Evolutionary conservation across 2,888 invertebrate species (phyloP).

Genomic region (Hemicrepidius hirtus): DNA sequence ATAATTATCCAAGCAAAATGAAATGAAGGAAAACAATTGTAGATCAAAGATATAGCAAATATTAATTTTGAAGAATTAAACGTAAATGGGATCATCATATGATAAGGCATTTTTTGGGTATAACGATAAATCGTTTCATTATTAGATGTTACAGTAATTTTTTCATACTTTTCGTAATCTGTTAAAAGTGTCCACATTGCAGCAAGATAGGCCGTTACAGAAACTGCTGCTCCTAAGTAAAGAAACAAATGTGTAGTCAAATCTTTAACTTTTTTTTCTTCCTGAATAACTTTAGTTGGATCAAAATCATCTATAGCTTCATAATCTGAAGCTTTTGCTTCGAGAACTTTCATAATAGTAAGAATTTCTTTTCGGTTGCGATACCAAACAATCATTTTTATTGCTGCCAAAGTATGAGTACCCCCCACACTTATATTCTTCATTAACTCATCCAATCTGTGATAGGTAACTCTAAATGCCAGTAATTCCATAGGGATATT

Average conservation of each 20-base stretch:
- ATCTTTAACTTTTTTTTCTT: conserved; percentile 55
- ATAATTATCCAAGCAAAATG: conserved; percentile 50
- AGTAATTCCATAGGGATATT: conserved; percentile 54
- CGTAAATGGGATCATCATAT: conserved; percentile 50
- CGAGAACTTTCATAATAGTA: conserved; percentile 50
- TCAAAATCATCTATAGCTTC: conserved; percentile 54
- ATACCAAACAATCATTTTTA: conserved; percentile 57
- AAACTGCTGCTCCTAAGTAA: conserved; percentile 18
- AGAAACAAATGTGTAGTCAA: conserved; percentile 16
- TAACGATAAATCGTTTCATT: conserved; percentile 48
- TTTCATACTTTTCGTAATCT: conserved; percentile 34
- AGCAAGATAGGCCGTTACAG: conserved; percentile 31
- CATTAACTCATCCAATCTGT: conserved; percentile 54
- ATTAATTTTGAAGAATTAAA: conserved; percentile 40
- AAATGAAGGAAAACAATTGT: conserved; percentile 47
- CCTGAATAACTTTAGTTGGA: conserved; percentile 47
- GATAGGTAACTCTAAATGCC: conserved; percentile 42
- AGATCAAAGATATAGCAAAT: conserved; percentile 45
- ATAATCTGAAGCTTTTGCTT: conserved; percentile 47
- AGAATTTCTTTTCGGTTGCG: conserved; percentile 51
- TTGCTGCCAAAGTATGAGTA: conserved; percentile 53
- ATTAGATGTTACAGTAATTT: neutral
- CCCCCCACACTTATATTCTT: conserved; percentile 58
- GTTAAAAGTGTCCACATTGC: conserved; percentile 28
- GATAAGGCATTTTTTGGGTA: conserved; percentile 55